Conservation (phyloP, 2,797 vertebrate species). For the Cephalopachus bancanus region DNA sequence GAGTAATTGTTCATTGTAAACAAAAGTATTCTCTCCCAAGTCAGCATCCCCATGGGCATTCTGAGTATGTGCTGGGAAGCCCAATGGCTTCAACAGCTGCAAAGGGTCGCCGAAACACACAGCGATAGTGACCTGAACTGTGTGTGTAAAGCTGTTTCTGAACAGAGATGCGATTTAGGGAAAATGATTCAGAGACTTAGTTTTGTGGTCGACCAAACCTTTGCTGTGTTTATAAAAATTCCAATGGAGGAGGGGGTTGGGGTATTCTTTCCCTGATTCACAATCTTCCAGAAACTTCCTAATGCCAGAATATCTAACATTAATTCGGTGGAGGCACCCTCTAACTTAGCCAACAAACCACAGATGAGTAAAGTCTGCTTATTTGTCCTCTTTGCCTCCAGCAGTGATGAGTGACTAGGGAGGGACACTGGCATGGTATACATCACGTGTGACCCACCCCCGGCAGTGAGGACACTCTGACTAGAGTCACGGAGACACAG, state of each 20-base stretch:
- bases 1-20: not conserved
- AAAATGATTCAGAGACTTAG: not conserved
- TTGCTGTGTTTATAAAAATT: not conserved
- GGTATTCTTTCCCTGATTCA: not conserved
- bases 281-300: not conserved
- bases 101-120: too few relatives aligned
- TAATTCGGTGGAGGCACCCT: accelerated
- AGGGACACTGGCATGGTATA: accelerated
- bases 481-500: not conserved
- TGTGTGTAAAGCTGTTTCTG: accelerated
- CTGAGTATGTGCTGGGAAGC: not conserved
- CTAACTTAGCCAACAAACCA: not conserved
- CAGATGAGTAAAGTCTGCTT: accelerated
- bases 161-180: not conserved
- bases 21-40: too few relatives aligned
- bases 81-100: accelerated
- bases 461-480: not conserved
- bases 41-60: accelerated
- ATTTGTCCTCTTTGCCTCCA: not conserved
- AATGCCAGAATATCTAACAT: accelerated
- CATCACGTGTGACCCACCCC: not conserved
- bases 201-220: not conserved
- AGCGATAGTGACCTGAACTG: accelerated
- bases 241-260: not conserved
- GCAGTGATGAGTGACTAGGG: too few relatives aligned